Conservation (phyloP, 2,113 vertebrate species). For the Solea senegalensis region DNA sequence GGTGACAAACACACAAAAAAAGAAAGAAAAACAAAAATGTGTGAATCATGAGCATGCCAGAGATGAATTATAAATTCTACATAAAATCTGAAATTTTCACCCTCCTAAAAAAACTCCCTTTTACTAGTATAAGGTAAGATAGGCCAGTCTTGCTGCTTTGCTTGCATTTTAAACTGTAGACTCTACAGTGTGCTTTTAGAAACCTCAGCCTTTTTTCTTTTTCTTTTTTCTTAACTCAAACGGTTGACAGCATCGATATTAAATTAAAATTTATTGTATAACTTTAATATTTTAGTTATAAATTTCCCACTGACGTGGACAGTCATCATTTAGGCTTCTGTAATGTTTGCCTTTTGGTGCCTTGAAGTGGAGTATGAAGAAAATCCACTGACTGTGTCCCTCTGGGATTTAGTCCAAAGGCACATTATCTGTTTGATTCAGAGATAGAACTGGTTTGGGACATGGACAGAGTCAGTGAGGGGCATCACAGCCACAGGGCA, state of each 20-base stretch:
- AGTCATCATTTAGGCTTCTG: conserved; percentile 9
- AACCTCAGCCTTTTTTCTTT: not conserved
- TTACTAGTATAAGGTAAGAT: not conserved
- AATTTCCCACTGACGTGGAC: conserved; percentile 6
- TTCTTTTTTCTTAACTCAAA: not conserved
- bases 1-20: conserved; percentile 14
- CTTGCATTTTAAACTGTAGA: not conserved
- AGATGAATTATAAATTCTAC: conserved; percentile 35
- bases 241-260: not conserved
- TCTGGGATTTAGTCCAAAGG: conserved; percentile 45
- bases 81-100: not conserved
- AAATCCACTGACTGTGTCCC: conserved; percentile 36
- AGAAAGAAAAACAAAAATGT: conserved; percentile 15
- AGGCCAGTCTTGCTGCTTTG: not conserved
- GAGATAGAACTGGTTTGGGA: conserved; percentile 39
- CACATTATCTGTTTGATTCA: conserved; percentile 31
- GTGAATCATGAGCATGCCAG: conserved; percentile 16
- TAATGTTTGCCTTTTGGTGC: conserved; percentile 11
- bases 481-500: conserved; percentile 39
- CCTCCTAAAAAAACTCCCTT: not conserved
- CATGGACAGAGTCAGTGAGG: conserved; percentile 33
- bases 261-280: no score
- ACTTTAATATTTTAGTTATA: conserved; percentile 9
- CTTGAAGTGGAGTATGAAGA: conserved; percentile 18
- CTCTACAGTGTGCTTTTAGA: not conserved